Base-by-base conservation (phyloP, 2,113 vertebrate genomes). In the Gnathonemus echidnorhynchus region DNA sequence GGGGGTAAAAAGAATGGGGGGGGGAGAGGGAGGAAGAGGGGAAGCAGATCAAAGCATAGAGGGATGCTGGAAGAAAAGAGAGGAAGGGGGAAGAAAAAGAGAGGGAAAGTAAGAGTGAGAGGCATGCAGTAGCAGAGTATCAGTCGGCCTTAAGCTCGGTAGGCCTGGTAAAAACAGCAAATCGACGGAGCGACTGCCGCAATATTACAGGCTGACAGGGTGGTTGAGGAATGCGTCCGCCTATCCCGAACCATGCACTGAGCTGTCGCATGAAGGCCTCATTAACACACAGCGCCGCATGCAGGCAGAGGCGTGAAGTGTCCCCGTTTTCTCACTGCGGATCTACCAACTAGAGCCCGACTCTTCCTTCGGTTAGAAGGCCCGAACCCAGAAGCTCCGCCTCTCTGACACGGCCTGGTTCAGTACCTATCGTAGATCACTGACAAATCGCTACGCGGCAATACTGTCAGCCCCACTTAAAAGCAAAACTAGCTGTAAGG, bases 61-160 rank as follows among this genome's bases (percentile, higher is more conserved):
- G 39, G 80, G 84, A 88, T 48, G 31, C n/a, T 53, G 42, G 86
- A 87, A 93, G 92, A 93, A 92, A 89, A 93, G 91, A 88, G 88
- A 93, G 91, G 39, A 83, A 83, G 35, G 39, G 31, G 15, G 19
- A 7, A 84, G 86, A 89, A n/a, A 49, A 62, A 89, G 70, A 88
- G 35, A 87, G n/a, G 83, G 87, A 89, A 56, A 46, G 45, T 87
- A 31, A 87, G 84, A 93, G 92, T 93, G 92, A 90, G 89, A 93
- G 92, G 92, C 96, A 97, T 96, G 96, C 96, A 95, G 91, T 42
- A 95, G 94, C 92, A 94, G 91, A 95, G 94, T 94, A 92, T 91
- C 56, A 92, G 90, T 89, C 91, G 85, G 91, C 86, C 86, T 89
- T 42, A 86, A 39, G 84, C 88, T 89, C 88, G 85, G 24, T 90